Evolutionary conservation across 1,140 invertebrate genomes (phyloP), one percentile per base, ranked within the genome.

Genomic region (Drosophila pseudoananassae): DNA sequence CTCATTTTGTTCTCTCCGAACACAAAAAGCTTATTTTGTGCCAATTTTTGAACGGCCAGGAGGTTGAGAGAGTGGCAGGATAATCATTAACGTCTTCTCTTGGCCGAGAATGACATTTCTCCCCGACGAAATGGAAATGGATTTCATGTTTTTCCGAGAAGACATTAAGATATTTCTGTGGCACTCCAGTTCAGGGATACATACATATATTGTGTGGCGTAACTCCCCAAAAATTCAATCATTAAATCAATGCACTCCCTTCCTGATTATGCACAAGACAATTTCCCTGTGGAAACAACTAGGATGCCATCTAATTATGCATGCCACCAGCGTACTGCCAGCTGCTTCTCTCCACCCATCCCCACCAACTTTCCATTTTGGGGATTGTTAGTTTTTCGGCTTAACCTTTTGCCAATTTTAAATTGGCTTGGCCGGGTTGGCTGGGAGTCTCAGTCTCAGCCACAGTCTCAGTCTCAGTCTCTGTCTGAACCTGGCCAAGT

Each of bases 321-420:
- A 87, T 85, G 82, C 82, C 55, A 78, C 47, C 38, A 75, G 54
- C 82, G 82, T 85, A 68, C 58, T 85, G 63, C 58, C 59, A 80
- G 36, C 53, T 45, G 43, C 45, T 47, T n/a, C 47, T 12, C 25
- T 8, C 31, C 49, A 3, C 23, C 38, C 23, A 12, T 9, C 38
- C 38, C 40, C 40, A 17, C 15, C 40, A 17, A 15, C 40, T 43
- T 43, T 43, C 40, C n/a, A 43, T 43, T 33, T 36, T 10, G 73
- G 52, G 59, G 57, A 61, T 70, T 87, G 82, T 87, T 85, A 81
- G 81, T 85, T 81, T 81, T 85, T 85, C 64, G 78, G 81, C 77
- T 85, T 85, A 85, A 87, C 81, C 81, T 85, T 81, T 87, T 87
- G 83, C 78, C 82, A 87, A 87, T 87, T 87, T 87, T 65, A 87